Percentiles rank a stretch among this genome's conserved stretches.
Conservation (phyloP, 2,888 invertebrate genomes). For the Leptarthrus brevirostris region DNA sequence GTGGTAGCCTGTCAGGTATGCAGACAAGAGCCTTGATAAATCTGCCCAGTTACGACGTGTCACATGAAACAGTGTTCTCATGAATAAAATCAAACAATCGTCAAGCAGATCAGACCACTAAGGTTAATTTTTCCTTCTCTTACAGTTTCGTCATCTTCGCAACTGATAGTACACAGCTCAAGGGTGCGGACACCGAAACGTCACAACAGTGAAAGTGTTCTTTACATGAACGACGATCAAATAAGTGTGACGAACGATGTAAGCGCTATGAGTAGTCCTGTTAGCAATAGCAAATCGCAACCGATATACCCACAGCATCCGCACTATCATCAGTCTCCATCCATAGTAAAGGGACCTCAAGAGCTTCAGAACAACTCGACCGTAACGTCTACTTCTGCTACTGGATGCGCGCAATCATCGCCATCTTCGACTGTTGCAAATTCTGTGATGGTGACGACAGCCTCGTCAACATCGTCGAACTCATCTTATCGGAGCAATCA, state of each 20-base stretch:
- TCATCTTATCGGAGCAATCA: conserved; percentile 66
- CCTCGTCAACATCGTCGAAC: conserved; percentile 51
- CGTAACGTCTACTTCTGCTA: conserved; percentile 58
- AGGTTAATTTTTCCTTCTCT: conserved; percentile 52
- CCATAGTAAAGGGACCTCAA: neutral
- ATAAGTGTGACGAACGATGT: conserved; percentile 56
- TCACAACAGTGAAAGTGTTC: conserved; percentile 81
- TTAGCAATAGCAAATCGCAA: conserved; percentile 33
- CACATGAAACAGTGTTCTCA: neutral
- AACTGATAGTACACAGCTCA: conserved; percentile 81
- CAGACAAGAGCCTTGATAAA: conserved; percentile 18
- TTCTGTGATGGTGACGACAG: conserved; percentile 26
- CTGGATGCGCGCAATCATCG: conserved; percentile 51
- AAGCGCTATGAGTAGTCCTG: neutral
- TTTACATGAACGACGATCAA: conserved; percentile 73
- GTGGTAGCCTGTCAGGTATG: neutral
- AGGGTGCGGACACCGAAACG: conserved; percentile 81
- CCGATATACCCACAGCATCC: conserved; percentile 49
- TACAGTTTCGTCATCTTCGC: conserved; percentile 68
- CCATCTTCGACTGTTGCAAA: conserved; percentile 32
- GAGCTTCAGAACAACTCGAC: conserved; percentile 61
- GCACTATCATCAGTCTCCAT: conserved; percentile 34
- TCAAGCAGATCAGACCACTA: neutral
- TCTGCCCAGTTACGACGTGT: neutral
- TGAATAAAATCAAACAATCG: neutral